Percentiles rank a stretch among this genome's conserved stretches.
These are phyloP conservation scores for Metallyticus violacea DNA, from an alignment of 2,888 invertebrate species.

Conservation along the genomic window DNA sequence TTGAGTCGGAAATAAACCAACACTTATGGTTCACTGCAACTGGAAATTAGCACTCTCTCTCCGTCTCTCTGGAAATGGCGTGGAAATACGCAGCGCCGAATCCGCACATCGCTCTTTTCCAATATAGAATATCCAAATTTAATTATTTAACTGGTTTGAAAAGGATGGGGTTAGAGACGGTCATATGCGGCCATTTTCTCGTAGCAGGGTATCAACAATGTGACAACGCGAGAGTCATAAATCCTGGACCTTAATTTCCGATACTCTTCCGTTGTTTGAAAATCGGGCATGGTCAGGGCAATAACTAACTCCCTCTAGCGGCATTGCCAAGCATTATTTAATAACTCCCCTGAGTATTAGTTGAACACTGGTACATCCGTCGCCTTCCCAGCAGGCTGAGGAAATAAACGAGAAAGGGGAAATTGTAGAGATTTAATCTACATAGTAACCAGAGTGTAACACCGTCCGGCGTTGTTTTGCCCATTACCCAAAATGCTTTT, in stretches of 20 bases:
- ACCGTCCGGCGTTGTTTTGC: not conserved
- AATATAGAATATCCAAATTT: not conserved
- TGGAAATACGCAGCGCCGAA: not conserved
- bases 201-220: not conserved
- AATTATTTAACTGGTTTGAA: not conserved
- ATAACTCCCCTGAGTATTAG: not conserved
- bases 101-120: not conserved
- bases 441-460: not conserved
- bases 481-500: not conserved
- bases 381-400: not conserved
- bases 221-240: conserved; percentile 20
- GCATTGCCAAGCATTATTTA: no score
- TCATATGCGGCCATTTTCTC: conserved; percentile 4
- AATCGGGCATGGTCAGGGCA: not conserved
- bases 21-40: not conserved
- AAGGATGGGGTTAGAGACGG: not conserved
- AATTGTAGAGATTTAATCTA: conserved; percentile 6
- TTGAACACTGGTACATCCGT: not conserved
- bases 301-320: not conserved
- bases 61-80: not conserved
- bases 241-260: conserved; percentile 30
- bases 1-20: not conserved
- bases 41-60: not conserved
- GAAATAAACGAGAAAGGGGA: not conserved
- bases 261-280: conserved; percentile 20